Conservation (phyloP, 2,113 vertebrate genomes). For the Rhegmatorhina hoffmannsi region DNA sequence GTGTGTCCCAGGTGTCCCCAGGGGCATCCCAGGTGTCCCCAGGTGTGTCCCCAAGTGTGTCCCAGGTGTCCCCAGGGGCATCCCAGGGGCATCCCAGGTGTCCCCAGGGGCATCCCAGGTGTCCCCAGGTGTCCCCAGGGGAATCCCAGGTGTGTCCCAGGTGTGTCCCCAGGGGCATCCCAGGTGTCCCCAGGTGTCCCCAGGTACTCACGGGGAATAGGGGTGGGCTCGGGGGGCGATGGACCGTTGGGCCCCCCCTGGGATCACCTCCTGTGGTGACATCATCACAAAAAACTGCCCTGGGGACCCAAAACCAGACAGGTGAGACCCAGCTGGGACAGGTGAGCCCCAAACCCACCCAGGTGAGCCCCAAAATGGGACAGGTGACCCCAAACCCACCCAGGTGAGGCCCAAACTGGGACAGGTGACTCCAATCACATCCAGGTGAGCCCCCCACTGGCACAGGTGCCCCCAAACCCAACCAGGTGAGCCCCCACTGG, state of each 20-base stretch:
- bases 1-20: no score
- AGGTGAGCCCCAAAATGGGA: not conserved
- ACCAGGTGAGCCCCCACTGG: no score
- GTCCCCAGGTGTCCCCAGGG: no score
- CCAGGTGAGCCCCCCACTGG: not conserved
- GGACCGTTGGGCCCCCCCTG: conserved; percentile 86
- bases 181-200: not conserved
- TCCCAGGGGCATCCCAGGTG: no score
- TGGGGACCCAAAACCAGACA: conserved; percentile 5
- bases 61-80: no score
- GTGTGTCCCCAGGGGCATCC: not conserved
- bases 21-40: no score
- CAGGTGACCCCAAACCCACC: not conserved
- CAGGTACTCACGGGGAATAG: conserved; percentile 85
- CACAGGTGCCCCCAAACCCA: not conserved
- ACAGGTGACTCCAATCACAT: not conserved
- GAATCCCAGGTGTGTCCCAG: no score
- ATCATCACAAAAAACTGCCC: conserved; percentile 97
- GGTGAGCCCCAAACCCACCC: not conserved
- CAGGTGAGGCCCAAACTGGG: not conserved
- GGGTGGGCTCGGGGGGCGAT: conserved; percentile 90
- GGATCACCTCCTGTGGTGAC: conserved; percentile 93
- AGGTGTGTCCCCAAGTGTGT: no score
- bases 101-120: not conserved
- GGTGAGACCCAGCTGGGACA: not conserved